These are phyloP conservation scores for Drosophila greeni DNA, from an alignment of 2,888 invertebrate species.

Conservation along the genomic window DNA sequence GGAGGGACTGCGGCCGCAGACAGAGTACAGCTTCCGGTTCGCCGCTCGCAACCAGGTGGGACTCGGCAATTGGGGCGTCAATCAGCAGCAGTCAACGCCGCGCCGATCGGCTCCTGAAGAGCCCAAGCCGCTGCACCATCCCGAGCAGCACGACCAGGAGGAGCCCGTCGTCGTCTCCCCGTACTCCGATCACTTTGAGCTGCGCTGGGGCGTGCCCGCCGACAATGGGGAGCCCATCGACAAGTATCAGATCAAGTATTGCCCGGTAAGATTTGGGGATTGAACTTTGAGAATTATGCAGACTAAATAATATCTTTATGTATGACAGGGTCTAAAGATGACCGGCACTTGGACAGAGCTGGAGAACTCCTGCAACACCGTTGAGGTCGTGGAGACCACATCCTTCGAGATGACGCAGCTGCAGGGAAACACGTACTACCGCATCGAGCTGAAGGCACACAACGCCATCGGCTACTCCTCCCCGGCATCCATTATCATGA, in stretches of 20 bases:
- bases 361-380: conserved; percentile 81
- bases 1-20: conserved; percentile 88
- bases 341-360: conserved; percentile 84
- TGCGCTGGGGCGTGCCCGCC: conserved; percentile 90
- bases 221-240: conserved; percentile 95
- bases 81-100: conserved; percentile 85
- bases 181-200: conserved; percentile 88
- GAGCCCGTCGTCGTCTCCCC: conserved; percentile 81
- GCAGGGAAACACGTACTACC: conserved; percentile 89
- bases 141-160: conserved; percentile 78
- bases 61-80: conserved; percentile 85
- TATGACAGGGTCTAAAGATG: conserved; percentile 82
- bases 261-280: conserved; percentile 86
- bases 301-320: background rate
- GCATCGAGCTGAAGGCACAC: conserved; percentile 89
- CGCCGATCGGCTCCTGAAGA: conserved; percentile 87
- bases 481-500: conserved; percentile 87
- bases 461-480: conserved; percentile 91
- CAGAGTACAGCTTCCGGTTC: conserved; percentile 88
- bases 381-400: conserved; percentile 83
- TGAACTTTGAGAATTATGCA: background rate
- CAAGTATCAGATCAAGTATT: conserved; percentile 88
- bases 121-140: conserved; percentile 82
- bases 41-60: conserved; percentile 92
- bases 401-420: conserved; percentile 85